A percentile compares a stretch with the other conserved stretches of the same genome.
These are phyloP conservation scores for Bothrops jararaca DNA, from an alignment of 2,113 vertebrate species.

Conservation along the genomic window DNA sequence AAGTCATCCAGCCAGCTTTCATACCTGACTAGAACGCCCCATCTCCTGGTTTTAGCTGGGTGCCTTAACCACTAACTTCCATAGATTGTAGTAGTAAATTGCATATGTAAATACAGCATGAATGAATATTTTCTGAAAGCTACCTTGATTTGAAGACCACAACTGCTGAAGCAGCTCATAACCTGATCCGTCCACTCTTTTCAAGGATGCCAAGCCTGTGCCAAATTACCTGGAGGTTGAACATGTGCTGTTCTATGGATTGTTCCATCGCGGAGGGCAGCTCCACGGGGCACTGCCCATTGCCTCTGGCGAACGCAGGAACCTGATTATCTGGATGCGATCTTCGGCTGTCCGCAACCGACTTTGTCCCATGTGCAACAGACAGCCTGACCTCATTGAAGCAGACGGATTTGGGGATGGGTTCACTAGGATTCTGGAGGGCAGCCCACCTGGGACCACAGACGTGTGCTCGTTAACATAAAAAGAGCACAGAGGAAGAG, in stretches of 20 bases:
- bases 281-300: conserved; percentile 90
- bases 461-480: conserved; percentile 63
- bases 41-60: background rate
- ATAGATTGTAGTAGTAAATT: background rate
- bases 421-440: conserved; percentile 70
- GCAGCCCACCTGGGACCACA: accelerated
- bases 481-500: accelerated
- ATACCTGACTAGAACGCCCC: background rate
- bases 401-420: conserved; percentile 84
- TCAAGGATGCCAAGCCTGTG: conserved; percentile 76
- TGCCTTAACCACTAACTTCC: background rate
- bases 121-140: background rate
- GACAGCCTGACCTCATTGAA: conserved; percentile 73
- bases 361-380: conserved; percentile 91
- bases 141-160: background rate
- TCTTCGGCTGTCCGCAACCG: conserved; percentile 81
- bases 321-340: conserved; percentile 92
- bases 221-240: conserved; percentile 77
- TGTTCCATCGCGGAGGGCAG: conserved; percentile 91
- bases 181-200: background rate
- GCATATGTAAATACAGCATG: too few species aligned
- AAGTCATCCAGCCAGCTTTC: background rate
- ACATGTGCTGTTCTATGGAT: conserved; percentile 73
- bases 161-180: background rate
- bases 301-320: conserved; percentile 86